Base-by-base conservation (phyloP, 2,888 invertebrate species). In the Acanthosoma haemorrhoidale region DNA sequence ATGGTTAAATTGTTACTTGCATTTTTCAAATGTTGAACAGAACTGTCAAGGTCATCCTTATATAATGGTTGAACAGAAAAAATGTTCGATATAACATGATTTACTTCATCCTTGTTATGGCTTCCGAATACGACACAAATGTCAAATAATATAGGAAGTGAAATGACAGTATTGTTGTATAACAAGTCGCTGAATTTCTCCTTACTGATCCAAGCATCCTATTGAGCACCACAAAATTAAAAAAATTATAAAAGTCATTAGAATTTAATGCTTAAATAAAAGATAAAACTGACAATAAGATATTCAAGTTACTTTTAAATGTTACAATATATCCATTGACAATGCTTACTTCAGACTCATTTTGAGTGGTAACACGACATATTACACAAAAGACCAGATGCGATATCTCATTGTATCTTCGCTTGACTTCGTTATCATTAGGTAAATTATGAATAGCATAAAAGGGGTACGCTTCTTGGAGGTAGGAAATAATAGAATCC, bases 101-200 rank as follows among this genome's bases (percentile, higher is more conserved):
- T 79, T 13, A 93, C 81, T 43, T 89, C 81, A 63, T 79, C 77
- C 0, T 80, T 76, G 77, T 92, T 92, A 61, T 85, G 85, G 59
- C 84, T 82, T 0, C 90, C 91, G 75, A 90, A 92, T 8, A 90
- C 82, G 41, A 88, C 83, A 77, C 91, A 88, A 11, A 93, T 79
- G 78, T 93, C 93, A 81, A 91, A 86, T 66, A 94, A 80, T 77
- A 90, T 88, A 0, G 93, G 91, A 73, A 93, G 84, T n/a, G 93
- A 91, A 76, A 92, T 87, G 73, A 94, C 81, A 79, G 87, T 92
- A 75, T 91, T 88, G 72, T 90, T 84, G 79, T 92, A 92, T 60
- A 94, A 78, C n/a, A 91, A 77, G 5, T 86, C 83, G 0, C 87
- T 88, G 81, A 90, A 86, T 70, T 84, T 84, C 39, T 84, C 81